Conservation (phyloP, 1,140 invertebrate genomes). For the Cheumatopsyche charites region DNA sequence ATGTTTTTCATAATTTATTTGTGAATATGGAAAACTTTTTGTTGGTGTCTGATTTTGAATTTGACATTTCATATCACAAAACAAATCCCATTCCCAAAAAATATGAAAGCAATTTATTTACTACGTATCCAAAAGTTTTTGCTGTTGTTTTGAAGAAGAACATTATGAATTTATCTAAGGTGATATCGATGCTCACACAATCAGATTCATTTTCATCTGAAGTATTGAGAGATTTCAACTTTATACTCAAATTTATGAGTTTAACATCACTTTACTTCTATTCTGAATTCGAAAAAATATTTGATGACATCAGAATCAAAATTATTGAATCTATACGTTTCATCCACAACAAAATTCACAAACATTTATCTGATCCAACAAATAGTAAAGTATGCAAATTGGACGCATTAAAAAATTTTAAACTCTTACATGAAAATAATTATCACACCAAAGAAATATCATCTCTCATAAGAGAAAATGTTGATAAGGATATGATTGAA, state of each 20-base stretch:
- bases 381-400: constrained; percentile 14
- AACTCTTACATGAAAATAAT: constrained; percentile 26
- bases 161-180: background rate
- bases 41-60: constrained; percentile 52
- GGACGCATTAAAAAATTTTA: constrained; percentile 29
- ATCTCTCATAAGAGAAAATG: constrained; percentile 30
- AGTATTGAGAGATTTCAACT: constrained; percentile 32
- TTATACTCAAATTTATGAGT: constrained; percentile 34
- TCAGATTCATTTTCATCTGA: background rate
- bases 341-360: constrained; percentile 26
- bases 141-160: background rate
- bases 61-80: constrained; percentile 28
- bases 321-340: constrained; percentile 26
- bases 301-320: constrained; percentile 5
- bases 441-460: constrained; percentile 27
- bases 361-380: constrained; percentile 14
- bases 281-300: background rate
- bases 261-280: constrained; percentile 28
- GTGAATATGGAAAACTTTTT: constrained; percentile 53
- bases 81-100: background rate
- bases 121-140: background rate
- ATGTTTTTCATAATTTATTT: constrained; percentile 53
- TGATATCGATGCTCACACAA: constrained; percentile 8
- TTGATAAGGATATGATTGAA: constrained; percentile 39
- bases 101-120: background rate